A percentile compares a stretch with the other conserved stretches of the same genome.
phyloP scores from a whole-genome alignment of 1,140 invertebrate genomes.

The Steinernema khuongi region DNA sequence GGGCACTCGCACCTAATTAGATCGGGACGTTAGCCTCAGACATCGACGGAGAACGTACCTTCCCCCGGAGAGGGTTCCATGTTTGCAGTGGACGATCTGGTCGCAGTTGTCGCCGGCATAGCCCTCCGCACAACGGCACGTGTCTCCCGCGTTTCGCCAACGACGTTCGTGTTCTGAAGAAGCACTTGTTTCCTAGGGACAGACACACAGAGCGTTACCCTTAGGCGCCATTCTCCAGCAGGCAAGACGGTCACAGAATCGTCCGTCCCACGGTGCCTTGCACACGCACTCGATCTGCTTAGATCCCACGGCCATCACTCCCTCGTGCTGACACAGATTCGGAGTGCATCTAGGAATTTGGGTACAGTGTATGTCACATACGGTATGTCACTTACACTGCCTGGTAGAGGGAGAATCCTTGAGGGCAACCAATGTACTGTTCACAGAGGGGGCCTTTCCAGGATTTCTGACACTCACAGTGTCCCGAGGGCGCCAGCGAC shows the following conservation, averaged over 20 bases:
- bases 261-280: conserved; percentile 35
- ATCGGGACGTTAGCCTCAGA: background rate
- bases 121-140: conserved; percentile 27
- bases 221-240: conserved; percentile 31
- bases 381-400: conserved; percentile 19
- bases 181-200: background rate
- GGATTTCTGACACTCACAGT: conserved; percentile 22
- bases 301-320: conserved; percentile 30
- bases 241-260: conserved; percentile 31
- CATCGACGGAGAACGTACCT: background rate
- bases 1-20: background rate
- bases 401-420: conserved; percentile 17
- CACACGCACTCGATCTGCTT: conserved; percentile 35
- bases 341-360: conserved; percentile 26
- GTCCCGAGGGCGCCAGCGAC: conserved; percentile 11
- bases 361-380: background rate
- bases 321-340: conserved; percentile 34
- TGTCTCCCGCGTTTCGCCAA: conserved; percentile 21
- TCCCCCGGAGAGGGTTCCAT: background rate
- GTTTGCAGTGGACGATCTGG: background rate
- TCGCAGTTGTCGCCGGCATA: conserved; percentile 33
- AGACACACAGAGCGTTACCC: conserved; percentile 3
- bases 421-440: conserved; percentile 24
- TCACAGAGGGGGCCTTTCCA: conserved; percentile 30
- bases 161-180: conserved; percentile 22